Evolutionary conservation across 2,797 vertebrate genomes (phyloP).

Genomic region (Capromys pilorides): DNA sequence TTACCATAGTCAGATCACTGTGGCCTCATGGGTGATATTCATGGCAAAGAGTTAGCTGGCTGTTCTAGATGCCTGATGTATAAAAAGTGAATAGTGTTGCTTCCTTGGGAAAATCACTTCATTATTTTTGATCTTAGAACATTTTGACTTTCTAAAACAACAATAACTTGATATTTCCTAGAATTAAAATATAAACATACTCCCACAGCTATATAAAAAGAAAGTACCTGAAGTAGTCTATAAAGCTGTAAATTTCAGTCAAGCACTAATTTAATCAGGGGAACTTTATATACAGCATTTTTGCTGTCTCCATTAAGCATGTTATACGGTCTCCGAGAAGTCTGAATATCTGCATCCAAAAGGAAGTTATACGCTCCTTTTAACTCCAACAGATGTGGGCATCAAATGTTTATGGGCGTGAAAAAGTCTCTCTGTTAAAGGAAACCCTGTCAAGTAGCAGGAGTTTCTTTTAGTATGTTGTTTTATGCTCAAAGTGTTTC

Average conservation of each 20-base stretch:
- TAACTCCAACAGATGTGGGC: slow-evolving; percentile 81
- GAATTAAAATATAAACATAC: slow-evolving; percentile 68
- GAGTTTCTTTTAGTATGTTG: slow-evolving; percentile 79
- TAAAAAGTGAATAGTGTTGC: background rate
- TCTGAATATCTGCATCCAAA: background rate
- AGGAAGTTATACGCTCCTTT: slow-evolving; percentile 62
- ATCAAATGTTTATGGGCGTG: slow-evolving; percentile 77
- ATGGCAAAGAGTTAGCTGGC: background rate
- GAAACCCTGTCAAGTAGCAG: slow-evolving; percentile 74
- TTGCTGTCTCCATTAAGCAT: slow-evolving; percentile 60
- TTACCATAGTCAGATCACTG: rapidly evolving
- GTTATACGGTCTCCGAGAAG: slow-evolving; percentile 72
- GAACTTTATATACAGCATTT: slow-evolving; percentile 65
- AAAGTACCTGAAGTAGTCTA: slow-evolving; percentile 53
- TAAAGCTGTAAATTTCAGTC: slow-evolving; percentile 62
- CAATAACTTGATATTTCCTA: slow-evolving; percentile 44
- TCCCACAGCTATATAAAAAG: slow-evolving; percentile 46
- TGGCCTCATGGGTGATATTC: rapidly evolving
- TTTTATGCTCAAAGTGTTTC: slow-evolving; percentile 82
- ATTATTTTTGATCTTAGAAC: background rate
- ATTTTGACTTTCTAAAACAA: slow-evolving; percentile 34
- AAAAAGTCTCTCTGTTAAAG: slow-evolving; percentile 80
- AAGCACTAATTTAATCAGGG: slow-evolving; percentile 54
- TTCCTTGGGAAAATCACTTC: background rate
- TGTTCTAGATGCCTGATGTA: background rate